Evolutionary conservation across 1,140 invertebrate genomes (phyloP), one percentile per base, ranked within the genome.

Genomic region (Hylyphantes graminicola): DNA sequence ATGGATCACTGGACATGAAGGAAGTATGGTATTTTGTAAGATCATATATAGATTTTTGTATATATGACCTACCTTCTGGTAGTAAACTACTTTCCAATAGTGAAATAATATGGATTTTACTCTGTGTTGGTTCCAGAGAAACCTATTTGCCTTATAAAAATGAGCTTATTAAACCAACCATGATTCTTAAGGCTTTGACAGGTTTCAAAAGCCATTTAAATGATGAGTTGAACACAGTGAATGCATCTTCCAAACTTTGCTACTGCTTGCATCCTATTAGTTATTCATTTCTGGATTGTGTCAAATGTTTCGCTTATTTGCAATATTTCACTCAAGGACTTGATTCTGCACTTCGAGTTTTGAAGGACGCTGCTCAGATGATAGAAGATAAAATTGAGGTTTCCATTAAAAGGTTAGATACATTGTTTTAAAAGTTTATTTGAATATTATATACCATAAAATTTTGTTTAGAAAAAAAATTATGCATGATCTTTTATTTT

Each of bases 301-400:
- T 68, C 17, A 50, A 74, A 48, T 90, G 89, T 86, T 88, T 86
- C 86, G 87, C 88, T 6, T 81, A 89, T 53, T 90, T 89, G 86
- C 87, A 89, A 54, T 89, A 89, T 79, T 87, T 89, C 84, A 85
- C 86, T 67, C 82, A 75, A 59, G 87, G 87, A 63, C n/a, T 89
- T 64, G 85, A 87, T 61, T 72, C 86, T 57, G 87, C 87, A 21
- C n/a, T 87, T 6, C 19, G 81, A 21, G 73, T 88, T 9, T 87
- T 88, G 64, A 79, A 87, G 21, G 72, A 87, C n/a, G 51, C 73
- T 35, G 15, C 55, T 50, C 53, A 79, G 48, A 13, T 11, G 57
- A n/a, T 67, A 12, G 54, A 54, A 48, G 19, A 68, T 57, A 51
- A 79, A 67, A 15, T 68, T 59, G 7, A 61, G 19, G 10, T 21